These are phyloP conservation scores for Lagopus leucura DNA, from an alignment of 2,113 vertebrate species.

Conservation along the genomic window DNA sequence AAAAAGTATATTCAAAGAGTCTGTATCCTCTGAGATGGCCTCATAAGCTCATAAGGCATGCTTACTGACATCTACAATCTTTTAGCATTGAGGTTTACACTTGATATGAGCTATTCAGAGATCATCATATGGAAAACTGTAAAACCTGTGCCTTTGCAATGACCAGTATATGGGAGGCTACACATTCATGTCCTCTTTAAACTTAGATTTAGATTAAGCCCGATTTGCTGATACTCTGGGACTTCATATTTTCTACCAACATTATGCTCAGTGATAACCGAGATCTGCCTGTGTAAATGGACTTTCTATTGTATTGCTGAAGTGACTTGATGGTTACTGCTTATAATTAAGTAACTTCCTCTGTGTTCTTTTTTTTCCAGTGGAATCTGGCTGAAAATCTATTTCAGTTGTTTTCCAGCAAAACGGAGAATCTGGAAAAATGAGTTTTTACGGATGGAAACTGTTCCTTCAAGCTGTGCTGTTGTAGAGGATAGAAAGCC, in stretches of 20 bases:
- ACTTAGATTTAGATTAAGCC: neutral
- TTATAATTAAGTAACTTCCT: neutral
- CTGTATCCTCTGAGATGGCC: neutral
- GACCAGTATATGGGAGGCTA: neutral
- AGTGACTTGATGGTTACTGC: neutral
- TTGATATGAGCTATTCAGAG: neutral
- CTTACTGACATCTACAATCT: neutral
- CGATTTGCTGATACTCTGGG: neutral
- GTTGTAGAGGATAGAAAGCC: constrained; percentile 56
- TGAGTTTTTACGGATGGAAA: constrained; percentile 32
- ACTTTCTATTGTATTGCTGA: neutral
- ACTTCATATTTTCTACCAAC: neutral
- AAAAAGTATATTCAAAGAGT: neutral
- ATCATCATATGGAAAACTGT: neutral
- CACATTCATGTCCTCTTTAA: neutral
- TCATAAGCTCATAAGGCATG: neutral
- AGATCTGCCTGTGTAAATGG: neutral
- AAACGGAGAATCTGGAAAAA: constrained; percentile 62
- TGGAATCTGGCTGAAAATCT: constrained; percentile 84
- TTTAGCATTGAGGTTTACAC: neutral
- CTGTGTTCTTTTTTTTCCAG: constrained; percentile 66
- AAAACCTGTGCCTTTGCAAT: neutral
- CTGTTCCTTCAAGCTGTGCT: constrained; percentile 13
- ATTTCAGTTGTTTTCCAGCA: constrained; percentile 60
- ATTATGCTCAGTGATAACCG: neutral